Conservation (phyloP, 2,113 vertebrate genomes). For the Oxyruncus cristatus region DNA sequence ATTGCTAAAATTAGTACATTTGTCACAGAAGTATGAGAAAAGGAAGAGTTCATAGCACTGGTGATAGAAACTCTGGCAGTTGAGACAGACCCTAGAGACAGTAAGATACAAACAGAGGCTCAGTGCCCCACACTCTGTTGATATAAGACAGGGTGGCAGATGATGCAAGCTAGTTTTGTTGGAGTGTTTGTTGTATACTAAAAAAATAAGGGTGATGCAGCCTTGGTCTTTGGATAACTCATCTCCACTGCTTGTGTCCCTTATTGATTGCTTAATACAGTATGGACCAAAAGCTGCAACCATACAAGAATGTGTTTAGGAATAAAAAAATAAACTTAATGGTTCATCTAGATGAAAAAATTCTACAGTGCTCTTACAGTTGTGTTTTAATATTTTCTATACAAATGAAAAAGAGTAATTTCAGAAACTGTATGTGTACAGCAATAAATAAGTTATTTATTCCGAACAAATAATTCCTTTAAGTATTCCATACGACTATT, state of each 20-base stretch:
- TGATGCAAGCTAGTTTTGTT: not conserved
- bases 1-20: not conserved
- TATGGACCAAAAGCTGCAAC: not conserved
- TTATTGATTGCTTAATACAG: not conserved
- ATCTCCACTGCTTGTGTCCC: not conserved
- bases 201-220: not conserved
- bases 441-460: not conserved
- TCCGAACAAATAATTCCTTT: not conserved
- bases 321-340: not conserved
- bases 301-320: not conserved
- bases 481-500: not conserved
- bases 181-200: not conserved
- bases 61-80: not conserved
- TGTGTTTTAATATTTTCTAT: not conserved
- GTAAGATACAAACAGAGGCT: not conserved
- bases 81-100: not conserved
- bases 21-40: not conserved
- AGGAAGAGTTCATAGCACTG: not conserved
- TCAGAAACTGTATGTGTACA: not conserved
- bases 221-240: not conserved
- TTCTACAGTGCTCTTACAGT: not conserved
- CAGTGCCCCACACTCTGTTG: not conserved
- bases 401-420: not conserved
- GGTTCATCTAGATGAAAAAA: not conserved
- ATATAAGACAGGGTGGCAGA: not conserved